Conservation (phyloP, 2,113 vertebrate genomes). For the Electrona antarctica region DNA sequence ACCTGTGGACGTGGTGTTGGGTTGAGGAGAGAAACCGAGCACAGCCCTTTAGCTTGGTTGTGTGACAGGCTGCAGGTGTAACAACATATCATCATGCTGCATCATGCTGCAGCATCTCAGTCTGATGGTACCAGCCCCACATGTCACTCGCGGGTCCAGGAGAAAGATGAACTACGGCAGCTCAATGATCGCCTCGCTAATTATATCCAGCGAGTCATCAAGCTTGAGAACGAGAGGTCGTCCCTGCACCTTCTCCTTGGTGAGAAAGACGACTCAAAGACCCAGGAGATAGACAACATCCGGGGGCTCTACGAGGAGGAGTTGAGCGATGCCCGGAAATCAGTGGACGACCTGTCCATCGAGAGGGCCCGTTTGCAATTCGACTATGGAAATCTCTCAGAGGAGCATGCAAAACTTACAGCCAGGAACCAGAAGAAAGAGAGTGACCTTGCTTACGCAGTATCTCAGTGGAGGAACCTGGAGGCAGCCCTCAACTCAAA, state of each 20-base stretch:
- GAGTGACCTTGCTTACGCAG: constrained; percentile 68
- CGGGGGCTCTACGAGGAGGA: constrained; percentile 81
- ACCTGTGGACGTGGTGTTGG: too few species aligned
- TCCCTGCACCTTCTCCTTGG: constrained; percentile 72
- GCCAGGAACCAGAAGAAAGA: constrained; percentile 84
- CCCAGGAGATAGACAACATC: constrained; percentile 69
- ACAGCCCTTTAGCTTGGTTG: too few species aligned
- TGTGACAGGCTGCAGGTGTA: too few species aligned
- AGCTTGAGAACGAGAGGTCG: constrained; percentile 77
- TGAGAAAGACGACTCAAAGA: constrained; percentile 66
- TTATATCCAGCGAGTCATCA: constrained; percentile 84
- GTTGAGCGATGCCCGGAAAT: constrained; percentile 80
- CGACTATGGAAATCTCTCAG: constrained; percentile 71
- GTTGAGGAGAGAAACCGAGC: too few species aligned
- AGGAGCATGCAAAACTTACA: constrained; percentile 79
- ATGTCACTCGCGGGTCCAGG: constrained; percentile 76
- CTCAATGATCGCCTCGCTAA: constrained; percentile 87
- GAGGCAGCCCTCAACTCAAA: constrained; percentile 76
- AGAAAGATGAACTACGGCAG: constrained; percentile 83
- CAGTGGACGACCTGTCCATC: constrained; percentile 76
- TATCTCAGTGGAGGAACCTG: constrained; percentile 71
- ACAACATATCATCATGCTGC: not conserved
- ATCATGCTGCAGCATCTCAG: constrained; percentile 9
- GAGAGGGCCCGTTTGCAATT: constrained; percentile 83
- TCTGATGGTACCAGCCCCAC: constrained; percentile 65